These are phyloP conservation scores for Agapornis roseicollis DNA, from an alignment of 2,113 vertebrate species.

Conservation along the genomic window DNA sequence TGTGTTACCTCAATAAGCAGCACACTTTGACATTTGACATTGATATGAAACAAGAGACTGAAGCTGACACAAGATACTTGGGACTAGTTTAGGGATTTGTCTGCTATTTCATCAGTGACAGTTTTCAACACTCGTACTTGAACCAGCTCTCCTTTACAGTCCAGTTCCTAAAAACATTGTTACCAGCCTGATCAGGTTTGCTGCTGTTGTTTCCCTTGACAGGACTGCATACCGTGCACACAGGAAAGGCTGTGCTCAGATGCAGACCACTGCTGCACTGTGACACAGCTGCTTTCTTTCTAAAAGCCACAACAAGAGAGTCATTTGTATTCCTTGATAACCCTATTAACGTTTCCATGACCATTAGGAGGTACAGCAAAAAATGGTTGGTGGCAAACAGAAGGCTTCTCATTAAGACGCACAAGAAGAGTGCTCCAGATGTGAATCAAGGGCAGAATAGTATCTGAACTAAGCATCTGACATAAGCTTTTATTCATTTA, in stretches of 20 bases:
- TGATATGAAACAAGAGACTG: not conserved
- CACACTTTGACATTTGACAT: not conserved
- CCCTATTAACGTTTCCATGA: not conserved
- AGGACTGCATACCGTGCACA: not conserved
- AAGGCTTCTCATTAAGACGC: not conserved
- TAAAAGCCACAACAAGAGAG: not conserved
- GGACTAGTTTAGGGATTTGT: not conserved
- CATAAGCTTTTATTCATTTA: constrained; percentile 9
- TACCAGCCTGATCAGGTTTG: not conserved
- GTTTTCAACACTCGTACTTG: not conserved
- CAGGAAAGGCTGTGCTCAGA: not conserved
- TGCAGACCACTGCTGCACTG: not conserved
- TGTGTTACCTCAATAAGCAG: not conserved
- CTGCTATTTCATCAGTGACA: not conserved
- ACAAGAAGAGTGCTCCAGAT: not conserved
- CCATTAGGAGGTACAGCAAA: not conserved
- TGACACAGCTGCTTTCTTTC: not conserved
- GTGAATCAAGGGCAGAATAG: not conserved
- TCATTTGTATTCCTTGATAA: not conserved
- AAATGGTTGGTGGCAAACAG: not conserved
- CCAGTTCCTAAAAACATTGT: not conserved
- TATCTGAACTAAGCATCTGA: constrained; percentile 6
- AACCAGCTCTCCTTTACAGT: not conserved
- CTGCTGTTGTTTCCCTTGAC: not conserved
- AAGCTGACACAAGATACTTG: not conserved